These are phyloP conservation scores for Agonopterix arenella DNA, from an alignment of 2,888 invertebrate genomes.

Conservation along the genomic window DNA sequence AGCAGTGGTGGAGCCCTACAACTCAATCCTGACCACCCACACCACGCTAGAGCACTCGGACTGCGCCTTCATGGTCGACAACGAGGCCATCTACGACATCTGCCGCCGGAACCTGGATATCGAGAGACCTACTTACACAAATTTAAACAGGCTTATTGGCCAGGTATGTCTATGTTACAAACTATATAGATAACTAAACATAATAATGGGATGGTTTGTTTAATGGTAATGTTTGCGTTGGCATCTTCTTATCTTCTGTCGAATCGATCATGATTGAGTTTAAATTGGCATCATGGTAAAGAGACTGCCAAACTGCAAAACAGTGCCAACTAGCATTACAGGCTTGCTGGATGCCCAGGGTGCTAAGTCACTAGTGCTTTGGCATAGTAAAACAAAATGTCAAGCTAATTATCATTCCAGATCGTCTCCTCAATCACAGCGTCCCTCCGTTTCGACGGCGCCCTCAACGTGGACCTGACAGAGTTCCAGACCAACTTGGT, in stretches of 20 bases:
- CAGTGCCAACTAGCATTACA: too few species aligned
- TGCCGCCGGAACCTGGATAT: slow-evolving; percentile 91
- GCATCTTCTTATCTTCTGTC: too few species aligned
- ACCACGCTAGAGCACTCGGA: slow-evolving; percentile 92
- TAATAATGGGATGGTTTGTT: too few species aligned
- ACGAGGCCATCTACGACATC: slow-evolving; percentile 92
- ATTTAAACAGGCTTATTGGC: slow-evolving; percentile 90
- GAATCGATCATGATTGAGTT: too few species aligned
- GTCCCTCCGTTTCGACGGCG: slow-evolving; percentile 93
- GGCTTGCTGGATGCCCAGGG: too few species aligned
- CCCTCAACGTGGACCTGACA: slow-evolving; percentile 94
- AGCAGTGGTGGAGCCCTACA: slow-evolving; percentile 92
- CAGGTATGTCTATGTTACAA: slow-evolving; percentile 52
- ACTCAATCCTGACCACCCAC: slow-evolving; percentile 94
- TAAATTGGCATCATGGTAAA: too few species aligned
- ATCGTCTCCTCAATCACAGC: slow-evolving; percentile 97
- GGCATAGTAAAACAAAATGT: too few species aligned
- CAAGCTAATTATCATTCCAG: slow-evolving; percentile 44
- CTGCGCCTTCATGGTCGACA: slow-evolving; percentile 96
- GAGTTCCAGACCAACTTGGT: slow-evolving; percentile 96
- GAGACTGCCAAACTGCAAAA: too few species aligned
- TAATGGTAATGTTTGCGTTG: too few species aligned
- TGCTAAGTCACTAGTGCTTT: too few species aligned
- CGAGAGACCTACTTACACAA: slow-evolving; percentile 90
- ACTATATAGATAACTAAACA: too few species aligned